phyloP scores from a whole-genome alignment of 1,140 invertebrate genomes.

The Phocides pigmalion region DNA sequence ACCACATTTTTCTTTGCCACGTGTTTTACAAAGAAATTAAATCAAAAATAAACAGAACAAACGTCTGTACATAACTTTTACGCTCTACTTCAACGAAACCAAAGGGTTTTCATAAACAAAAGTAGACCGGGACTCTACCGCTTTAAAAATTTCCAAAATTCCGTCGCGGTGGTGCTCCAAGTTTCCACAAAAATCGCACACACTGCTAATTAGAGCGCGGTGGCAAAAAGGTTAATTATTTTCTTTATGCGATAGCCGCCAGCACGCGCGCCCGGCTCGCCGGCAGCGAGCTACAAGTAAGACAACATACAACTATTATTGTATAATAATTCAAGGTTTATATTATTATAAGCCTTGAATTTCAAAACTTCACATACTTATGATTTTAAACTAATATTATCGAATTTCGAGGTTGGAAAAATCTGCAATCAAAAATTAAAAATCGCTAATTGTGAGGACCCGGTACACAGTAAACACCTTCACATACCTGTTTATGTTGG shows the following conservation, averaged over 20 bases:
- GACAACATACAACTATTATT: neutral
- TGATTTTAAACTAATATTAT: too few species aligned
- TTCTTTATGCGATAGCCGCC: slow-evolving; percentile 29
- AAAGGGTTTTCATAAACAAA: slow-evolving; percentile 12
- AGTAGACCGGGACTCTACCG: slow-evolving; percentile 7
- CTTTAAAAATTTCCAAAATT: slow-evolving; percentile 25
- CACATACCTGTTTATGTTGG: too few species aligned
- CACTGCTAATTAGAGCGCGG: slow-evolving; percentile 29
- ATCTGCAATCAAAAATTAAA: too few species aligned
- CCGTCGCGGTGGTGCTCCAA: slow-evolving; percentile 14
- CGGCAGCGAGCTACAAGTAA: neutral
- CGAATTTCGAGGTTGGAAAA: too few species aligned
- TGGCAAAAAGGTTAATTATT: slow-evolving; percentile 34
- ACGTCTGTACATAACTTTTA: neutral
- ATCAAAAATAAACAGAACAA: neutral
- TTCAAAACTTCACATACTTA: too few species aligned
- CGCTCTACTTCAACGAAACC: neutral
- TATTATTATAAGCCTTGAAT: too few species aligned
- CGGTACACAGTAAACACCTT: too few species aligned
- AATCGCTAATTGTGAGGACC: too few species aligned
- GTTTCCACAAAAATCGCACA: slow-evolving; percentile 11
- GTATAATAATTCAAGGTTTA: too few species aligned
- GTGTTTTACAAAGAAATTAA: too few species aligned
- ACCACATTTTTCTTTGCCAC: too few species aligned
- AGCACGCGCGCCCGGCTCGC: neutral